phyloP scores from a whole-genome alignment of 2,797 vertebrate species.

The Aplochiton taeniatus region DNA sequence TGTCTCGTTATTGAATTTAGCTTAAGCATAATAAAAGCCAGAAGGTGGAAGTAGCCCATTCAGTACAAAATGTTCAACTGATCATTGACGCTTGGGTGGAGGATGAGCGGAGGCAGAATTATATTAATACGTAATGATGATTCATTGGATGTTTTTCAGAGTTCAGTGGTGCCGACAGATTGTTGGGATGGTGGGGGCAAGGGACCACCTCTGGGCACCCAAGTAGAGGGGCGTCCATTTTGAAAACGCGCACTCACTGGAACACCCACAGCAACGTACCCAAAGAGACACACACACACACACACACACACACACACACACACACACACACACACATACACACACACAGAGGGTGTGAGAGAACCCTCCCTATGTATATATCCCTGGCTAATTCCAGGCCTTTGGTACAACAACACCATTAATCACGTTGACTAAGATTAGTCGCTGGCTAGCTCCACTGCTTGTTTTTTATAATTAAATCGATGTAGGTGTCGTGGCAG shows the following conservation, averaged over 20 bases:
- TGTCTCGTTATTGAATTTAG: no score
- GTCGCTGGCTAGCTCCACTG: constrained; percentile 65
- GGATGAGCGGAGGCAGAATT: constrained; percentile 50
- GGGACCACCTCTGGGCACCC: constrained; percentile 43
- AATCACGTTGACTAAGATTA: constrained; percentile 79
- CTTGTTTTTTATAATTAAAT: constrained; percentile 79
- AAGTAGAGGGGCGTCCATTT: constrained; percentile 48
- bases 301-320: constrained; percentile 5
- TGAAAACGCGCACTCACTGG: constrained; percentile 4
- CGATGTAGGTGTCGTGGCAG: constrained; percentile 65
- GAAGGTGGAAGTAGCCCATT: background rate
- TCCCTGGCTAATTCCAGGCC: constrained; percentile 67
- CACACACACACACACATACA: constrained; percentile 25
- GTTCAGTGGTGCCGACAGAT: constrained; percentile 63
- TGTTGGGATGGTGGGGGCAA: constrained; percentile 38
- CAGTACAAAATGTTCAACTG: background rate
- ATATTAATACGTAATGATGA: constrained; percentile 73
- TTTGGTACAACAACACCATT: constrained; percentile 74
- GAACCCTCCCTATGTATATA: constrained; percentile 28
- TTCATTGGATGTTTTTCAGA: constrained; percentile 71
- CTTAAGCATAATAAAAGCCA: no score
- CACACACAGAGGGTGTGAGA: constrained; percentile 5
- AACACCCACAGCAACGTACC: background rate
- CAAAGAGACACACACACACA: constrained; percentile 1
- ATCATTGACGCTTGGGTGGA: constrained; percentile 26